Evolutionary conservation across 2,113 vertebrate species (phyloP).

Genomic region (Rhinoderma darwinii): DNA sequence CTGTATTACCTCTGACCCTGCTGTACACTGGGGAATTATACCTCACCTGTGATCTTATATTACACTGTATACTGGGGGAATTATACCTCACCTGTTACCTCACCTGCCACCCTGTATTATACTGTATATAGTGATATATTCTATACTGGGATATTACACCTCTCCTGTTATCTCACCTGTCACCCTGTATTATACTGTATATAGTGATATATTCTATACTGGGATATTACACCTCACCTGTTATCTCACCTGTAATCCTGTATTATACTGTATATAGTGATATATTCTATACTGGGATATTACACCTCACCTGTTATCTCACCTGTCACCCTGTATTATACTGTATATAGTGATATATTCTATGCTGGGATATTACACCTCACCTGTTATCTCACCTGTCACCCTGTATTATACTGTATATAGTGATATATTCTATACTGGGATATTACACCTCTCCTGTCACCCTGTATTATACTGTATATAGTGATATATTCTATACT

Average conservation of each 20-base stretch:
- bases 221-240: background rate
- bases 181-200: background rate
- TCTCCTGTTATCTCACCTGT: background rate
- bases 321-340: background rate
- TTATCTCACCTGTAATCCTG: background rate
- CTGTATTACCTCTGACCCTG: no score
- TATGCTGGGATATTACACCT: background rate
- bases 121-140: no score
- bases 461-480: background rate
- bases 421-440: no score
- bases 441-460: background rate
- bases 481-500: background rate
- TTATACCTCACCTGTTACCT: no score
- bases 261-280: background rate
- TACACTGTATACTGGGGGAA: no score
- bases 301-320: background rate
- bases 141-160: no score
- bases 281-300: background rate
- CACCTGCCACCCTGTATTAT: no score
- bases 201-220: background rate
- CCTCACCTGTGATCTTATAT: no score
- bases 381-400: background rate
- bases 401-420: background rate
- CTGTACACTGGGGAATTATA: no score
- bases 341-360: no score